A percentile compares a stretch with the other conserved stretches of the same genome.
Conservation (phyloP, 2,113 vertebrate genomes). For the Chamaetylas fuelleborni region DNA sequence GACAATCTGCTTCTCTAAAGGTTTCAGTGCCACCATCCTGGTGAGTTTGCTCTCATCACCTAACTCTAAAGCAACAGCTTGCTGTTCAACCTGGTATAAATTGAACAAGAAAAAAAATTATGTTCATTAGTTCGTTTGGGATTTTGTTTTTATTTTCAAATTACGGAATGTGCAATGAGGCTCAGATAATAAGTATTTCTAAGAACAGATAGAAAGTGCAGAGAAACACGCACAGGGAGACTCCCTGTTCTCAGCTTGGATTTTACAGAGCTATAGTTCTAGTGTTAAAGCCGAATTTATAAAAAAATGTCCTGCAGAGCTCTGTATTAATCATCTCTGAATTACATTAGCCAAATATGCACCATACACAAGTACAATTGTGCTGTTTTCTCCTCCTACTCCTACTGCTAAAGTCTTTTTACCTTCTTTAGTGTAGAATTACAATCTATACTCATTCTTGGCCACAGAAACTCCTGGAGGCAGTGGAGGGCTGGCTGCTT, state of each 20-base stretch:
- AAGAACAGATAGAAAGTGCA: neutral
- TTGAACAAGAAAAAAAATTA: neutral
- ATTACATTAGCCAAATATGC: neutral
- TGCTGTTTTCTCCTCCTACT: neutral
- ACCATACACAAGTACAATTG: neutral
- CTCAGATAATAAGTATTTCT: neutral
- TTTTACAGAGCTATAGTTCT: neutral
- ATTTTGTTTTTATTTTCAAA: neutral
- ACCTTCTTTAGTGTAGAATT: neutral
- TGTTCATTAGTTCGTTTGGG: neutral
- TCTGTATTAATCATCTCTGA: neutral
- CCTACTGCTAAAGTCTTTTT: neutral
- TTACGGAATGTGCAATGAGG: neutral
- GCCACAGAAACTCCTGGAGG: neutral
- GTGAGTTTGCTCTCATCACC: slow-evolving; percentile 72
- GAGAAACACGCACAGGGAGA: neutral
- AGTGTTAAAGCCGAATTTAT: neutral
- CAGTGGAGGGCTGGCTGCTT: neutral
- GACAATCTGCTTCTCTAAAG: slow-evolving; percentile 76
- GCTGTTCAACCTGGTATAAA: slow-evolving; percentile 77
- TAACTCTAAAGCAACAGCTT: slow-evolving; percentile 64
- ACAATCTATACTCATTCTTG: neutral
- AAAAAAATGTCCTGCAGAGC: neutral
- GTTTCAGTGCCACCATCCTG: slow-evolving; percentile 68
- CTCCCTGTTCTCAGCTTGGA: neutral